phyloP scores from a whole-genome alignment of 2,113 vertebrate genomes.

The Archocentrus centrarchus region DNA sequence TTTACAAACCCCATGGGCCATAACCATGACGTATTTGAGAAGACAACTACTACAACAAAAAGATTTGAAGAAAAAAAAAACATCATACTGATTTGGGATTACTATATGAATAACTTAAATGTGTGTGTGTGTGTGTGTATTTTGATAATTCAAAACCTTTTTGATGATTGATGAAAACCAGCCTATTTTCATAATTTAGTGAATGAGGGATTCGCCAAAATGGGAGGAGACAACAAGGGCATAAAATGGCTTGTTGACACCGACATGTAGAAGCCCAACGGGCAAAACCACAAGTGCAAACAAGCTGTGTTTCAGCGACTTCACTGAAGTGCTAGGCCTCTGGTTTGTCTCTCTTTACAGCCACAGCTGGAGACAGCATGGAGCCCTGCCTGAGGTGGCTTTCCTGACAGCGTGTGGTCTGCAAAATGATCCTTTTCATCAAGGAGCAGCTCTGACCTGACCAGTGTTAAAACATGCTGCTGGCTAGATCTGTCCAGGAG shows the following conservation, averaged over 20 bases:
- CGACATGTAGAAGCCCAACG: neutral
- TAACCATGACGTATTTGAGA: neutral
- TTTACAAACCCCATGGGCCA: neutral
- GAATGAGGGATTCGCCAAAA: neutral
- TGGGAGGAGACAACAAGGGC: neutral
- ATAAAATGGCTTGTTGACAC: neutral
- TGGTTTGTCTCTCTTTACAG: slow-evolving; percentile 35
- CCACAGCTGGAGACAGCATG: slow-evolving; percentile 18
- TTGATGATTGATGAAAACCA: neutral
- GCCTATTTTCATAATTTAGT: neutral
- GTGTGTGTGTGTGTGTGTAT: no score
- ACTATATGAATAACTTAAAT: no score
- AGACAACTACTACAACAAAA: neutral
- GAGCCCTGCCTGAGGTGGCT: slow-evolving; percentile 19
- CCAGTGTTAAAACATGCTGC: slow-evolving; percentile 41
- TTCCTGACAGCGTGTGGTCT: slow-evolving; percentile 40
- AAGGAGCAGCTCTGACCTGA: slow-evolving; percentile 32
- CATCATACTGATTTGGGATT: no score
- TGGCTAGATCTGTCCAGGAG: slow-evolving; percentile 17
- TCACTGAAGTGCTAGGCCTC: slow-evolving; percentile 27
- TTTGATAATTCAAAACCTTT: neutral
- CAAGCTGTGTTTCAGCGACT: slow-evolving; percentile 18
- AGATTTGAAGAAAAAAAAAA: no score
- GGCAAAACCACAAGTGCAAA: slow-evolving; percentile 12
- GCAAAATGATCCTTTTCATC: slow-evolving; percentile 50